Conservation (phyloP, 92 coral and sea anemone species). For the Phenganax stokvisi region DNA sequence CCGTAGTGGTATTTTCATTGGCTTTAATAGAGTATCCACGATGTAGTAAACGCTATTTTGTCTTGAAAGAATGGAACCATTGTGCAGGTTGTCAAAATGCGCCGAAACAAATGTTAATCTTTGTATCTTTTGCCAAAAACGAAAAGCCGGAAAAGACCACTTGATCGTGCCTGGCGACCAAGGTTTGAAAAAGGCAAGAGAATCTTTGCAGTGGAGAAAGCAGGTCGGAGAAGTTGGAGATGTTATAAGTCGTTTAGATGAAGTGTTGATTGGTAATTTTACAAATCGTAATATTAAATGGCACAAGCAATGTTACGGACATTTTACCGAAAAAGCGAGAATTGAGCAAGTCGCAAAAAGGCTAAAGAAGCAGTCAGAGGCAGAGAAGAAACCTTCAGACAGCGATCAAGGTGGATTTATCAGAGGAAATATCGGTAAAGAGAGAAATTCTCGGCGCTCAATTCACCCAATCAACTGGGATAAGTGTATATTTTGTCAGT, state of each 20-base stretch:
- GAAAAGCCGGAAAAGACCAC: background rate
- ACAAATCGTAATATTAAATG: background rate
- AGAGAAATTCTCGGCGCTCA: constrained; percentile 18
- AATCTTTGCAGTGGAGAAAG: constrained; percentile 3
- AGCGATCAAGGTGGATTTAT: background rate
- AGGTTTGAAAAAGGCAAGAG: constrained; percentile 9
- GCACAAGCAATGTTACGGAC: too few relatives aligned
- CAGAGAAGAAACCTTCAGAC: too few relatives aligned
- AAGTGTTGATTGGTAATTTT: background rate
- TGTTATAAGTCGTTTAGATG: background rate
- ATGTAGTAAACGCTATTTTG: background rate
- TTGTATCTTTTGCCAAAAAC: constrained; percentile 7
- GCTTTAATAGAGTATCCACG: background rate
- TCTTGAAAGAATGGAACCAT: constrained; percentile 4
- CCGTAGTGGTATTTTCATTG: background rate
- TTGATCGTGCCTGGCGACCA: constrained; percentile 7
- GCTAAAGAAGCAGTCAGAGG: background rate
- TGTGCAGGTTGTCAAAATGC: background rate
- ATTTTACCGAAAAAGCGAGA: too few relatives aligned
- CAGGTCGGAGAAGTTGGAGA: background rate
- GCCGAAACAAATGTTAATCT: background rate
- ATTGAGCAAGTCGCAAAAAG: background rate
- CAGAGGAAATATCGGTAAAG: constrained; percentile 1
- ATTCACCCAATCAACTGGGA: constrained; percentile 1
- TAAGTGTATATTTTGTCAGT: constrained; percentile 21